Evolutionary conservation across 2,797 vertebrate genomes (phyloP).

Genomic region (Cyclura pinguis): DNA sequence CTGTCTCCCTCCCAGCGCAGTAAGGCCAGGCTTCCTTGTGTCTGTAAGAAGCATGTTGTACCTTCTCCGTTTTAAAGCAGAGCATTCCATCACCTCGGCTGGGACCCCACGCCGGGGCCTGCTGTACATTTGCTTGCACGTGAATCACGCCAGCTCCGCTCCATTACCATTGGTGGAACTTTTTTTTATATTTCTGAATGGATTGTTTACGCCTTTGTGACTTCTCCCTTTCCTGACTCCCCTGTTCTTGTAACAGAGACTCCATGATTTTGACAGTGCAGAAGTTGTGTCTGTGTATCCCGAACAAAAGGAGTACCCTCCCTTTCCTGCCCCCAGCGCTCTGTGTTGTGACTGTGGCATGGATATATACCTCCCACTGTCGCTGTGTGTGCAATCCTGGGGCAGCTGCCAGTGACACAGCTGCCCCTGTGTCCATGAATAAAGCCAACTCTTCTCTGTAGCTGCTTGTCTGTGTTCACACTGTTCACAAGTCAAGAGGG

Average conservation of each 20-base stretch:
- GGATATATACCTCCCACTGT: conserved; percentile 74
- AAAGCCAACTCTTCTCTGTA: conserved; percentile 83
- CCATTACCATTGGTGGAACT: conserved; percentile 68
- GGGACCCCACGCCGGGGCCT: conserved; percentile 62
- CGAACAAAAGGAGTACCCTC: conserved; percentile 28
- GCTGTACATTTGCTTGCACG: conserved; percentile 76
- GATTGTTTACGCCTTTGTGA: conserved; percentile 74
- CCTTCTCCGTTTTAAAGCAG: conserved; percentile 43
- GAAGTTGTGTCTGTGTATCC: conserved; percentile 55
- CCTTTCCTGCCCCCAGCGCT: conserved; percentile 63
- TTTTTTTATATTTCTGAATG: conserved; percentile 57
- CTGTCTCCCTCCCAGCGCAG: conserved; percentile 87
- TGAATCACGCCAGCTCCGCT: conserved; percentile 68
- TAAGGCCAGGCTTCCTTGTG: conserved; percentile 81
- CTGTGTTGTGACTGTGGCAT: conserved; percentile 83
- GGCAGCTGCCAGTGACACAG: conserved; percentile 77
- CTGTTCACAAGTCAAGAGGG: conserved; percentile 37
- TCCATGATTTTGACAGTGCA: conserved; percentile 39
- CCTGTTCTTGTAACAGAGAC: conserved; percentile 39
- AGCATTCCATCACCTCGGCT: conserved; percentile 49
- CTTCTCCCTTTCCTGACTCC: conserved; percentile 46
- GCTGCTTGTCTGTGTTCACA: conserved; percentile 57
- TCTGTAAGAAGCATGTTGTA: conserved; percentile 68
- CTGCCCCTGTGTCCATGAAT: conserved; percentile 76
- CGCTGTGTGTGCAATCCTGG: conserved; percentile 79